Evolutionary conservation across 35 echinoderm and acorn worm genomes (phyloP).

Genomic region (Ptychodera flava): DNA sequence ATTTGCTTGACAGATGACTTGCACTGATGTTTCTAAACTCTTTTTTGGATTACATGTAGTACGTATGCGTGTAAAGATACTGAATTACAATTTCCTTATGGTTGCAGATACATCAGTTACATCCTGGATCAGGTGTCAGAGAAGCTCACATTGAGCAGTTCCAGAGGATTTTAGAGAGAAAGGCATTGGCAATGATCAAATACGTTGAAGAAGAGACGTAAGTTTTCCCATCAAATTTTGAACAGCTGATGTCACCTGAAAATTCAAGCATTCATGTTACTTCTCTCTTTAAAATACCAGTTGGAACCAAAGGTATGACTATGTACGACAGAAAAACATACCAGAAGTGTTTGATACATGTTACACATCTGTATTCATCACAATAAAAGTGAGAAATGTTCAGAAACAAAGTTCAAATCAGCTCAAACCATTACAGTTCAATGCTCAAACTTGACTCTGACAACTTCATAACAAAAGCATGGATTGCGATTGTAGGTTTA

Average conservation of each 20-base stretch:
- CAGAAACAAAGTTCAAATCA: neutral
- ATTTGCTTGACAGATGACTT: too few species aligned
- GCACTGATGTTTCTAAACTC: neutral
- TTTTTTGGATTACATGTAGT: neutral
- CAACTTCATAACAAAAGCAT: too few species aligned
- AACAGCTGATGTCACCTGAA: neutral
- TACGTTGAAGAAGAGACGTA: slow-evolving; percentile 95
- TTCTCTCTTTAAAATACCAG: slow-evolving; percentile 24
- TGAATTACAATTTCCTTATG: too few species aligned
- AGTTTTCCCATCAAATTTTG: slow-evolving; percentile 14
- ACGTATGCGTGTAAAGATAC: neutral
- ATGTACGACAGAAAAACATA: slow-evolving; percentile 4
- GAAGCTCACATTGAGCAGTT: slow-evolving; percentile 79
- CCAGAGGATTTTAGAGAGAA: slow-evolving; percentile 63
- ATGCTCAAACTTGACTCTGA: too few species aligned
- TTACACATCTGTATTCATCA: neutral
- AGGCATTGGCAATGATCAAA: slow-evolving; percentile 81
- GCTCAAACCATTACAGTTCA: too few species aligned
- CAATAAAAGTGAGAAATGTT: neutral
- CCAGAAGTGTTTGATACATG: neutral
- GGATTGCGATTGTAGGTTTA: too few species aligned
- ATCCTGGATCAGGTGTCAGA: slow-evolving; percentile 50
- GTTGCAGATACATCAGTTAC: slow-evolving; percentile 47
- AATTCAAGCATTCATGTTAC: neutral
- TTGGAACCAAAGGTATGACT: slow-evolving; percentile 30